phyloP scores from a whole-genome alignment of 2,113 vertebrate genomes.

The Sakesphorus luctuosus region DNA sequence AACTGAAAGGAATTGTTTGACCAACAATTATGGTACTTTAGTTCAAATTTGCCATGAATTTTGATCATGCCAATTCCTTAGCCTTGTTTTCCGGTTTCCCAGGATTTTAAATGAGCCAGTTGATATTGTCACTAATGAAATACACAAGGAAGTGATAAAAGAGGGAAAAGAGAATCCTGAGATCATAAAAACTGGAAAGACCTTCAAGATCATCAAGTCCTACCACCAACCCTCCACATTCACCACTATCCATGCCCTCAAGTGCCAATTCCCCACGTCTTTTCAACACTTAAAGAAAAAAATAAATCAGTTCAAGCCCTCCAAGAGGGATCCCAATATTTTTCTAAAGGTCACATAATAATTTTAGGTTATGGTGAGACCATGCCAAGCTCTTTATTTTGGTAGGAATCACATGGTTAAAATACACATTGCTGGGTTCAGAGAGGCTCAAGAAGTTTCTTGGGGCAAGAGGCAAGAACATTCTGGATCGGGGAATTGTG shows the following conservation, averaged over 20 bases:
- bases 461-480: neutral
- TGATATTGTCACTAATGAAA: neutral
- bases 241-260: neutral
- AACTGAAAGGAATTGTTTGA: neutral
- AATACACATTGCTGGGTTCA: neutral
- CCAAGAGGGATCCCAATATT: neutral
- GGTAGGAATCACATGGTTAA: neutral
- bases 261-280: rapidly evolving
- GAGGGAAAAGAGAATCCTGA: neutral
- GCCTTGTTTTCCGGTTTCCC: neutral
- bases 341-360: neutral
- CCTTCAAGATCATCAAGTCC: neutral
- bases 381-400: neutral
- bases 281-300: neutral
- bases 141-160: neutral
- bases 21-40: neutral
- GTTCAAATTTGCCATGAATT: neutral
- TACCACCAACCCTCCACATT: neutral
- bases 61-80: neutral
- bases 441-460: neutral
- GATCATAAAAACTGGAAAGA: neutral
- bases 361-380: too few species aligned
- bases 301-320: neutral
- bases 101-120: neutral
- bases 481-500: neutral